Evolutionary conservation across 2,113 vertebrate species (phyloP).

Genomic region (Panurus biarmicus): DNA sequence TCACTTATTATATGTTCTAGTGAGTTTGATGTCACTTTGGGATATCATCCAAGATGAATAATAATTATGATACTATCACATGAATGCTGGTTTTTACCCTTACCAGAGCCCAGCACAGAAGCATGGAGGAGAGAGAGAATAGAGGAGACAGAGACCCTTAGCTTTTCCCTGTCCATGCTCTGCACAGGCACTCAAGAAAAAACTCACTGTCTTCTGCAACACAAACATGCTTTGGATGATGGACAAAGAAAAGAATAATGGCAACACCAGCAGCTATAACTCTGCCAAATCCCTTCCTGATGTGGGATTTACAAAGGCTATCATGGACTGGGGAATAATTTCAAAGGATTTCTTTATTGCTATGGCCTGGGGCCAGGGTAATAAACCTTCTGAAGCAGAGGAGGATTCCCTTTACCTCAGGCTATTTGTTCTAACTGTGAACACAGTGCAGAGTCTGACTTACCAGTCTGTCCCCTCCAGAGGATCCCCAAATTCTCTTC

Average conservation of each 20-base stretch:
- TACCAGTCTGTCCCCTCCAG: neutral
- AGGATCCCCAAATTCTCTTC: neutral
- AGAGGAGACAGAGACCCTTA: neutral
- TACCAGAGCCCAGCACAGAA: neutral
- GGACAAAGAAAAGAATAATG: neutral
- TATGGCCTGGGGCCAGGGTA: neutral
- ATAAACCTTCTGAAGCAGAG: neutral
- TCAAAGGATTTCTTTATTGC: conserved; percentile 8
- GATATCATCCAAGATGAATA: conserved; percentile 17
- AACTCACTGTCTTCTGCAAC: neutral
- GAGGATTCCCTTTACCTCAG: neutral
- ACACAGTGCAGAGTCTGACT: neutral
- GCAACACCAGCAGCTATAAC: neutral
- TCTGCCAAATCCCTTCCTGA: conserved; percentile 28
- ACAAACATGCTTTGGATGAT: neutral
- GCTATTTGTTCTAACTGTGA: neutral
- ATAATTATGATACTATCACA: neutral
- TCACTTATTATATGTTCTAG: neutral
- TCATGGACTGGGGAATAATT: neutral
- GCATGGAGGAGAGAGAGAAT: neutral
- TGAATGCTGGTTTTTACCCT: neutral
- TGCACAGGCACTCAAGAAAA: neutral
- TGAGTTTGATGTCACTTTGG: neutral
- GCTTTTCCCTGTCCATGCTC: neutral
- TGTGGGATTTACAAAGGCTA: conserved; percentile 21